Evolutionary conservation across 92 coral and sea anemone genomes (phyloP), one percentile per base, ranked within the genome.

Genomic region (Bergia sp.): DNA sequence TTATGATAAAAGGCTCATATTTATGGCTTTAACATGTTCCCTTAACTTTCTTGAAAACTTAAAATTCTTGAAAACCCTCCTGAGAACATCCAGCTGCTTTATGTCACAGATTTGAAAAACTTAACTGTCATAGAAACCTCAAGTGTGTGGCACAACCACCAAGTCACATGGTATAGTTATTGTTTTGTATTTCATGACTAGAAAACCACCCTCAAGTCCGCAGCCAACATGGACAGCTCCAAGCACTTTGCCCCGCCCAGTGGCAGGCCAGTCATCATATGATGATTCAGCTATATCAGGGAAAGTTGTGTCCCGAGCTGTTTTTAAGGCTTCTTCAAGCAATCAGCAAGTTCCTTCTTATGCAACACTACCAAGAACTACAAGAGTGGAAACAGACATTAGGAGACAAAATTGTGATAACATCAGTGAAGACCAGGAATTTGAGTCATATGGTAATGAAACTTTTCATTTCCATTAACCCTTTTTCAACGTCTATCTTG

Each of bases 331-430:
- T 29, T 91, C 92, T 5, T 11, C 90, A 85, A 89, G 77, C 44
- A 88, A 92, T 37, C 78, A 72, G 8, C 87, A 84, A 29, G 91
- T 85, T 6, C 93, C 95, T 23, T 86, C 98, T 0, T 96, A 95
- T 89, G 99, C 96, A 37, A 96, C 99, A 11, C 87, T 96, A 76
- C 99, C 99, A 29, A 91, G 99, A 89, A 86, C 81, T 15, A 65
- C 36, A 45, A 89, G 75, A 41, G 47, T 36, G 10, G 91, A 92
- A 49, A 16, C 79, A 39, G 89, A 88, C 84, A 79, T 57, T 44
- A 92, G 94, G 91, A 90, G 74, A 73, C 90, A 55, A 38, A 50
- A 55, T 65, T 89, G 86, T 85, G 90, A 86, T 72, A 87, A 90
- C 41, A 82, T 89, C 65, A 82, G 86, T 23, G 90, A 89, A 43